Evolutionary conservation across 2,888 invertebrate genomes (phyloP), one percentile per base, ranked within the genome.

Genomic region (Drosophila borborema): DNA sequence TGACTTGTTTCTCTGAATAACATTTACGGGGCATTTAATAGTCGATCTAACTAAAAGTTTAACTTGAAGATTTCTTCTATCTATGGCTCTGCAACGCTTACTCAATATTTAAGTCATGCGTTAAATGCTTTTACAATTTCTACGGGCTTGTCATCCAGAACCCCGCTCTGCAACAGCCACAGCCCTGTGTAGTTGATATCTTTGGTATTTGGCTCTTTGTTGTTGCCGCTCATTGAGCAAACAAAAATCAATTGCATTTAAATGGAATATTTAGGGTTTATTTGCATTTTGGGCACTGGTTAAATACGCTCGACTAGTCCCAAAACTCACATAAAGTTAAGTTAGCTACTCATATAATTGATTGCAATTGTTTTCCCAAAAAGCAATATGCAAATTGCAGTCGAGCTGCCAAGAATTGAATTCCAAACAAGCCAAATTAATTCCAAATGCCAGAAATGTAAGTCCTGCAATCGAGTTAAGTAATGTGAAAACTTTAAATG

Each of bases 181-280:
- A 16, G 16, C n/a, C 6, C 16, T 51, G 20, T 45, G 63, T 45
- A 53, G 64, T 54, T 70, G 66, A 59, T 51, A 55, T 70, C 58
- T 79, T 66, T 81, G 68, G 69, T 62, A 41, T 65, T 72, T 72
- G 63, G 36, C 64, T 61, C 49, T 80, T 80, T 71, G 69, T 71
- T 71, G 70, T 66, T 72, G 36, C 64, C 62, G 48, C 68, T 76
- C 71, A 69, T 72, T 74, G 74, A 61, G 65, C 76, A 84, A 82
- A 76, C 82, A 78, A 60, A 73, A 81, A 77, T 60, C 82, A 75
- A 79, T 81, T 81, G 82, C 77, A 81, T 84, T 81, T 70, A 72
- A 82, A 77, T 81, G 59, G 56, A 59, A 64, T 73, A 77, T 69
- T 74, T 75, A 71, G 60, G 28, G 36, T 68, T 59, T 61, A 80